A percentile compares a stretch with the other conserved stretches of the same genome.
Conservation (phyloP, 2,888 invertebrate species). For the Trichopoda pennipes region DNA sequence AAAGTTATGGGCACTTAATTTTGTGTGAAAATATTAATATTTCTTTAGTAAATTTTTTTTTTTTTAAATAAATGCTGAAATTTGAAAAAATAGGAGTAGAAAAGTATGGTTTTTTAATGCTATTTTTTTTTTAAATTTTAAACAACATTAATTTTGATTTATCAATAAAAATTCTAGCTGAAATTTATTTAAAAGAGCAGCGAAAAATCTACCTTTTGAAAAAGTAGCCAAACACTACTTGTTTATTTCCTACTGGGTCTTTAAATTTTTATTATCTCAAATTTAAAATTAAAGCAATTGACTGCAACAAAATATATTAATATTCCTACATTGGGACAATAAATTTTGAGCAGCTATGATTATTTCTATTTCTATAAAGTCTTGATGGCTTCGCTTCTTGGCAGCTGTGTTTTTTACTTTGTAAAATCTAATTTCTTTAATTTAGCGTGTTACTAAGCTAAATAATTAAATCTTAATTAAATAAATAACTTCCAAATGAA, state of each 20-base stretch:
- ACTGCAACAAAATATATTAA: conserved; percentile 42
- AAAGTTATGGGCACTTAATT: too few species aligned
- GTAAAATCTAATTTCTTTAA: conserved; percentile 3
- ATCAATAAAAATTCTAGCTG: too few species aligned
- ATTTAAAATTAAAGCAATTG: conserved; percentile 27
- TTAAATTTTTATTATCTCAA: conserved; percentile 8
- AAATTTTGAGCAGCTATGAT: conserved; percentile 58
- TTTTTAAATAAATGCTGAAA: too few species aligned
- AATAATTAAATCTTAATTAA: conserved; percentile 47
- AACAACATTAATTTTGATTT: too few species aligned
- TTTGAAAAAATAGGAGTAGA: too few species aligned
- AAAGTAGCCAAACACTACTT: background rate
- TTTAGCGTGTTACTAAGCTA: conserved; percentile 26
- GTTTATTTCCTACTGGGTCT: conserved; percentile 26
- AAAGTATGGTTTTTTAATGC: too few species aligned
- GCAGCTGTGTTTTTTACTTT: background rate
- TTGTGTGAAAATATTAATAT: too few species aligned
- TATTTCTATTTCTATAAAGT: conserved; percentile 17
- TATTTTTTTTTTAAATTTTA: too few species aligned
- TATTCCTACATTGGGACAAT: conserved; percentile 31
- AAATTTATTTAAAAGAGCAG: too few species aligned
- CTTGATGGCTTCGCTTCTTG: background rate
- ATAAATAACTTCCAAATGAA: conserved; percentile 1
- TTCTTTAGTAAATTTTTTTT: too few species aligned
- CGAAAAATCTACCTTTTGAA: too few species aligned